phyloP scores from a whole-genome alignment of 1,140 invertebrate genomes.

The Tribolium madens region DNA sequence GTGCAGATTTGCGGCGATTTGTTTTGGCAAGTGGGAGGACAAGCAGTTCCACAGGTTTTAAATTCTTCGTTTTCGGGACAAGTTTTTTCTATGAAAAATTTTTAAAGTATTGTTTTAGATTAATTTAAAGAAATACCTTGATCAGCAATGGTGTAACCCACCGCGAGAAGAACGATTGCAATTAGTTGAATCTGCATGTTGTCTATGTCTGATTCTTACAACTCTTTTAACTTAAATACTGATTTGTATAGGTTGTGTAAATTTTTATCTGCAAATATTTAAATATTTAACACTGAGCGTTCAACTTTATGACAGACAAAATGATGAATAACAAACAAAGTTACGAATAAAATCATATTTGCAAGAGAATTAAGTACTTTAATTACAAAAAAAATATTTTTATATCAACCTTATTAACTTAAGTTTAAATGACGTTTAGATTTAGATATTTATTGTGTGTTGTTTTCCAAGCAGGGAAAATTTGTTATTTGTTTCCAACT shows the following conservation, averaged over 20 bases:
- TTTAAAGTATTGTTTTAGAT: not conserved
- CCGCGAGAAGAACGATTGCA: not conserved
- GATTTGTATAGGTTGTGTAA: not conserved
- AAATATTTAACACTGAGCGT: not conserved
- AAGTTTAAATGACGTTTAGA: no score
- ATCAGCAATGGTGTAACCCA: not conserved
- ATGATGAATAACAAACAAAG: not conserved
- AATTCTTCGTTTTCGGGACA: constrained; percentile 39
- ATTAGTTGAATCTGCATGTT: not conserved
- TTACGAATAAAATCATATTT: not conserved
- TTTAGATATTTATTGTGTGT: no score
- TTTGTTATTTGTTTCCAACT: no score
- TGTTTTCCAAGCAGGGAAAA: no score
- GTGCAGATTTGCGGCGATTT: not conserved
- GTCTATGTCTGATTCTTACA: not conserved
- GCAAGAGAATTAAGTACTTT: not conserved
- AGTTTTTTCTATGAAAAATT: not conserved
- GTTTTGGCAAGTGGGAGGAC: constrained; percentile 39
- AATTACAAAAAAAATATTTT: no score
- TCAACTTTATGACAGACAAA: not conserved
- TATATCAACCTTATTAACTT: no score
- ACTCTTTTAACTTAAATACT: not conserved
- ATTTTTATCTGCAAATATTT: not conserved
- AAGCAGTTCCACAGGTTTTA: constrained; percentile 6
- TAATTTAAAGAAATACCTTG: not conserved